phyloP scores from a whole-genome alignment of 2,113 vertebrate genomes.

The Cranoglanis bouderius region DNA sequence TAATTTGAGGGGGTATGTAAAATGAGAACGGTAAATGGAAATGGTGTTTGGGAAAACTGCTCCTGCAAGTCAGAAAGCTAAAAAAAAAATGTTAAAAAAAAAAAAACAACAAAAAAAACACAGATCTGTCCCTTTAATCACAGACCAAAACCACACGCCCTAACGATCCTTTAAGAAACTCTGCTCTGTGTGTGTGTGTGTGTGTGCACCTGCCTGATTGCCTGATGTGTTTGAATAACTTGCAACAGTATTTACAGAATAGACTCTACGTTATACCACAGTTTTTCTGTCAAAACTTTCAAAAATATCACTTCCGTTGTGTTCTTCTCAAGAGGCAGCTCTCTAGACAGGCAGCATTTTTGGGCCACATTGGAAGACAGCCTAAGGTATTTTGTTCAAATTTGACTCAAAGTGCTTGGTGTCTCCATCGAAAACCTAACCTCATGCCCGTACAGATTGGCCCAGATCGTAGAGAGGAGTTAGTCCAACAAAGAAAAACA shows the following conservation, averaged over 20 bases:
- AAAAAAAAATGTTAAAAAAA: background rate
- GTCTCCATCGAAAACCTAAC: background rate
- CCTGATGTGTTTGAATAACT: constrained; percentile 24
- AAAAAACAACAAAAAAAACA: background rate
- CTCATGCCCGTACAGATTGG: background rate
- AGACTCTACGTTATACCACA: background rate
- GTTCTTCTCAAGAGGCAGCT: background rate
- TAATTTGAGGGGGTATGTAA: background rate
- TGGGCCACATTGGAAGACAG: background rate
- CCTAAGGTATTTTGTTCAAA: background rate
- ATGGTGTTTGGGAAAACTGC: background rate
- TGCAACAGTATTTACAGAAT: background rate
- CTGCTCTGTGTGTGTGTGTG: constrained; percentile 33
- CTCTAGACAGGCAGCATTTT: too few relatives aligned
- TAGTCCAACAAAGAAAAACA: background rate
- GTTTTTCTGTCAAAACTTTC: background rate
- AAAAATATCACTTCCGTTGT: background rate
- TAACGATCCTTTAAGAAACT: background rate
- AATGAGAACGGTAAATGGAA: background rate
- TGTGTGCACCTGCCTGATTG: constrained; percentile 9
- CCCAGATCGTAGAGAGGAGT: background rate
- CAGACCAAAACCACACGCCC: constrained; percentile 36
- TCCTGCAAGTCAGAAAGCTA: background rate
- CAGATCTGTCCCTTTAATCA: constrained; percentile 64
- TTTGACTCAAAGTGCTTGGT: background rate